phyloP scores from a whole-genome alignment of 2,113 vertebrate genomes.

The Apistogramma diplotaenia region DNA sequence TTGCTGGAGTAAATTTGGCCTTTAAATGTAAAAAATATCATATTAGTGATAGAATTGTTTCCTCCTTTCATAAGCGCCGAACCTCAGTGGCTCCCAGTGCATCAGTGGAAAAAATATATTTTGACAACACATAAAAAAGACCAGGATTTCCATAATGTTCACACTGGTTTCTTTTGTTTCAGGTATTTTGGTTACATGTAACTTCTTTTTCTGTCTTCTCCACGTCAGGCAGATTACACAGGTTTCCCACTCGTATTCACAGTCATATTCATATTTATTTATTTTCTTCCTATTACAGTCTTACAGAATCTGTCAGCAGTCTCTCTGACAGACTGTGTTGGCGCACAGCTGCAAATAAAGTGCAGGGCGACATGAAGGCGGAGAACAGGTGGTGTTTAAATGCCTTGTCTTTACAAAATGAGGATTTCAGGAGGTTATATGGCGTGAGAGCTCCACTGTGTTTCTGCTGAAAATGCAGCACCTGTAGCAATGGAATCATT shows the following conservation, averaged over 20 bases:
- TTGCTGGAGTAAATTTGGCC: not conserved
- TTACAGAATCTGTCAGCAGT: not conserved
- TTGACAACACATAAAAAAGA: no score
- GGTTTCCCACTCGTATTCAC: not conserved
- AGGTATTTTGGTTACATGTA: no score
- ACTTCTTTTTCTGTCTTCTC: not conserved
- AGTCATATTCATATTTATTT: not conserved
- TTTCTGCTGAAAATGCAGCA: slow-evolving; percentile 2
- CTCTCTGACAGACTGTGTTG: not conserved
- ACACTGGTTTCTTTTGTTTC: no score
- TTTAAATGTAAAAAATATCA: not conserved
- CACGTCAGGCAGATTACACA: not conserved
- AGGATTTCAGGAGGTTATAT: slow-evolving; percentile 9
- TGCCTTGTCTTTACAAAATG: slow-evolving; percentile 22
- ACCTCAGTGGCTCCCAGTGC: not conserved
- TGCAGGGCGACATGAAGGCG: not conserved
- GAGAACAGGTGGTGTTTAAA: slow-evolving; percentile 40
- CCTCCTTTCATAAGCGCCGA: not conserved
- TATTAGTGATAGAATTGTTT: not conserved
- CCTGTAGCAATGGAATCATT: not conserved
- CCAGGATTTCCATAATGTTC: no score
- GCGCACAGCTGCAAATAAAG: slow-evolving; percentile 11
- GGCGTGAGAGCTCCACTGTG: not conserved
- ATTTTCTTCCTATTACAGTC: not conserved
- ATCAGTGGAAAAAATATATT: not conserved